Evolutionary conservation across 2,888 invertebrate species (phyloP).

Genomic region (Erebia epiphron): DNA sequence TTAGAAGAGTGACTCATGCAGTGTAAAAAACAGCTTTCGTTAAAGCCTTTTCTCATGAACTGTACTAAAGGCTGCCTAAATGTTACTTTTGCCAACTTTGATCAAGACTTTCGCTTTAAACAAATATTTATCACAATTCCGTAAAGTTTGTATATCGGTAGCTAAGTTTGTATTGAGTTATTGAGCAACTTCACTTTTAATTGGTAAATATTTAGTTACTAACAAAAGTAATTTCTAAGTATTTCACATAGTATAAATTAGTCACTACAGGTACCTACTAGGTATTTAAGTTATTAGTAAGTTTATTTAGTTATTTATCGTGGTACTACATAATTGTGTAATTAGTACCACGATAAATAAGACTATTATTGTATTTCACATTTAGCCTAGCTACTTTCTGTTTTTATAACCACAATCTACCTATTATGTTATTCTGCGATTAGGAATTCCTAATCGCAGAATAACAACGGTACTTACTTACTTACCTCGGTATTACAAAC

Average conservation of each 20-base stretch:
- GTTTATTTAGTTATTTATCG: too few species aligned
- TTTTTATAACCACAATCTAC: too few species aligned
- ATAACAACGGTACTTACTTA: too few species aligned
- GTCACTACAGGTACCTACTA: too few species aligned
- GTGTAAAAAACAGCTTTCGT: not conserved
- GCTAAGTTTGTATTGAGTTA: constrained; percentile 4
- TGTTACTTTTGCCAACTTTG: constrained; percentile 34
- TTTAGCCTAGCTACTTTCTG: not conserved
- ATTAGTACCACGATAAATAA: too few species aligned
- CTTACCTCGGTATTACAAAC: too few species aligned
- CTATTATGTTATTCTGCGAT: too few species aligned
- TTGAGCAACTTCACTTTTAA: not conserved
- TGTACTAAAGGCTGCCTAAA: constrained; percentile 23
- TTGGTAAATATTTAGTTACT: not conserved
- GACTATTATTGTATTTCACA: not conserved
- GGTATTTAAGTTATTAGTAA: too few species aligned
- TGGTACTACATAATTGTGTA: too few species aligned
- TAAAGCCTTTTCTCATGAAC: constrained; percentile 4
- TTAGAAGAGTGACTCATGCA: too few species aligned
- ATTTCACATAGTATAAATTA: not conserved
- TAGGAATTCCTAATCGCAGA: too few species aligned
- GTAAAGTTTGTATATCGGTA: constrained; percentile 23
- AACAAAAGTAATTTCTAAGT: not conserved
- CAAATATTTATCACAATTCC: constrained; percentile 35
- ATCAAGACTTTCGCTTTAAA: constrained; percentile 30